Percentiles rank a stretch among this genome's conserved stretches.
Conservation (phyloP, 2,888 invertebrate genomes). For the Platypus cylindrus region DNA sequence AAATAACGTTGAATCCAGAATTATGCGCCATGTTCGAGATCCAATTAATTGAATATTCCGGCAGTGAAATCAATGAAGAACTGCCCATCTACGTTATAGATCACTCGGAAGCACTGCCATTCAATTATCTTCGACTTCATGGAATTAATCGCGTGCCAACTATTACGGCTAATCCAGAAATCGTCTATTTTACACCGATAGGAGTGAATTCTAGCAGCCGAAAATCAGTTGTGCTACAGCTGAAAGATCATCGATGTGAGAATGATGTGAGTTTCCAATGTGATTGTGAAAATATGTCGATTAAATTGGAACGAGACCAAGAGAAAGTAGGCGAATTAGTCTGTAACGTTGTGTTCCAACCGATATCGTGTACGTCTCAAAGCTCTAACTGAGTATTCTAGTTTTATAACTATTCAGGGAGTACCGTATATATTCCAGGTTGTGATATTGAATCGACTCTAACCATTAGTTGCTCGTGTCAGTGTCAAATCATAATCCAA, state of each 20-base stretch:
- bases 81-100: conserved; percentile 29
- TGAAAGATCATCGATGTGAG: conserved; percentile 10
- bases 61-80: conserved; percentile 22
- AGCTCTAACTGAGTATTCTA: too few relatives aligned
- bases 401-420: too few relatives aligned
- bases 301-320: too few relatives aligned
- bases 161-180: conserved; percentile 22
- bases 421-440: too few relatives aligned
- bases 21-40: conserved; percentile 22
- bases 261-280: conserved; percentile 15
- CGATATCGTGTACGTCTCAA: too few relatives aligned
- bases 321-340: too few relatives aligned
- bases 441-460: conserved; percentile 14
- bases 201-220: not conserved
- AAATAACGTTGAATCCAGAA: conserved; percentile 15
- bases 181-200: conserved; percentile 13
- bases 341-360: too few relatives aligned
- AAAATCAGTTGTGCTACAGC: conserved; percentile 6
- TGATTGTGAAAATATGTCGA: conserved; percentile 1
- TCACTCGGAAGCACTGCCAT: conserved; percentile 24
- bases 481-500: conserved; percentile 11
- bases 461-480: conserved; percentile 23
- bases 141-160: conserved; percentile 23
- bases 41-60: conserved; percentile 16
- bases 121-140: conserved; percentile 28